Base-by-base conservation (phyloP, 1,140 invertebrate genomes). In the Apolygus lucorum region DNA sequence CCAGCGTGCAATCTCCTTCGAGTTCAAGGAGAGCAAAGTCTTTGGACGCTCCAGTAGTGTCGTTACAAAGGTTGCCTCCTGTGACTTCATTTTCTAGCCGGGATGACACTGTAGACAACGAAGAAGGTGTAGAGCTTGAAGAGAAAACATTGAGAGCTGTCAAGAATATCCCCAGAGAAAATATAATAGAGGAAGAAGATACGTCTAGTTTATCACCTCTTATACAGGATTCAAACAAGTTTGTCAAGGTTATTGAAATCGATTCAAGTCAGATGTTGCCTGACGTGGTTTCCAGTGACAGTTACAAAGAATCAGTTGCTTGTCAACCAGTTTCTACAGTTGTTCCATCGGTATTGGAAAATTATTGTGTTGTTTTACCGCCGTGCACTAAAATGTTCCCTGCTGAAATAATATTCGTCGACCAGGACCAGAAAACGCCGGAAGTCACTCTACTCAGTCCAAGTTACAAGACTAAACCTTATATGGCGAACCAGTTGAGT, bases 81-180 rank as follows among this genome's bases (percentile, higher is more conserved):
- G 86, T 89, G 75, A 91, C 91, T 78, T 88, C 90, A 0, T 91
- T 92, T 79, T 92, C 90, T 0, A 91, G 89, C 68, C 92, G 92
- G 78, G 91, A 93, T 78, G 90, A 93, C 76, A 93, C 90, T 0
- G 84, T 93, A 0, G 76, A 75, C 28, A 73, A 75, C 52, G 73
- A 74, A 49, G 76, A 77, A 72, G 74, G 74, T 24, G 72, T 75
- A 21, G 73, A 74, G 28, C 67, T 75, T 28, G 74, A 77, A 54
- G 74, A 74, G 65, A 76, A 76, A 71, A 59, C 74, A 34, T 52
- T 71, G 8, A 54, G 72, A 54, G 54, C 28, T 28, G 67, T 71
- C 4, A 69, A 67, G 22, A 27, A 52, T 1, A 63, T 63, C 24
- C 42, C 65, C 63, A 52, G 68, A 52, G 72, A 73, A 34, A 63